Base-by-base conservation (phyloP, 2,888 invertebrate species). In the Cephus pulcher region DNA sequence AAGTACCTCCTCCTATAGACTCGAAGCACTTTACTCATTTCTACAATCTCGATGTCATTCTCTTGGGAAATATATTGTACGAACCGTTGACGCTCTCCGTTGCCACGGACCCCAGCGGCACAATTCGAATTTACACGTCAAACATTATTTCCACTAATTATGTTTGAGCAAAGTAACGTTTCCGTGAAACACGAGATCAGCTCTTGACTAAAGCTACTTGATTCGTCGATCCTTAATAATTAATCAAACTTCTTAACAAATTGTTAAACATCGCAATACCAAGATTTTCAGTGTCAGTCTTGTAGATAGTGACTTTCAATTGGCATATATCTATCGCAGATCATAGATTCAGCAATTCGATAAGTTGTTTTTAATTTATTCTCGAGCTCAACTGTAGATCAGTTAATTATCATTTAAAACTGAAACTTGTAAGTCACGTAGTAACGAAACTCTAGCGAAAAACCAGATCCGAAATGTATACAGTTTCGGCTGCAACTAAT, bases 61-160 rank as follows among this genome's bases (percentile, higher is more conserved):
- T 32, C 71, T 33, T 32, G 71, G 71, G 71, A 71, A 71, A 71
- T 71, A 71, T 33, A 71, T 71, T 33, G 11, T 33, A 32, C 33
- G 71, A 32, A 32, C 12, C 71, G 71, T 32, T 56, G 15, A 56
- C 23, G 56, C 56, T 15, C 15, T 15, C 23, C 56, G 9, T 56
- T 9, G 9, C 56, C 6, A 23, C 56, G 56, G 23, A 56, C 56
- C 23, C 56, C 56, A 56, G 56, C 23, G 56, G 23, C 56, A 56
- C 56, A 56, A 56, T 33, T 32, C 12, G 32, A 71, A 71, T 32
- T 71, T 71, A 71, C 71, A 71, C 71, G 32, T 71, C 71, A 71
- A 71, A 71, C 71, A 71, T 71, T 32, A 71, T 71, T 71, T 32
- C 32, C 33, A 32, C 71, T 33, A 71, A 71, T 71, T 71, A 71